Evolutionary conservation across 2,113 vertebrate species (phyloP).

Genomic region (Odocoileus hemionus): DNA sequence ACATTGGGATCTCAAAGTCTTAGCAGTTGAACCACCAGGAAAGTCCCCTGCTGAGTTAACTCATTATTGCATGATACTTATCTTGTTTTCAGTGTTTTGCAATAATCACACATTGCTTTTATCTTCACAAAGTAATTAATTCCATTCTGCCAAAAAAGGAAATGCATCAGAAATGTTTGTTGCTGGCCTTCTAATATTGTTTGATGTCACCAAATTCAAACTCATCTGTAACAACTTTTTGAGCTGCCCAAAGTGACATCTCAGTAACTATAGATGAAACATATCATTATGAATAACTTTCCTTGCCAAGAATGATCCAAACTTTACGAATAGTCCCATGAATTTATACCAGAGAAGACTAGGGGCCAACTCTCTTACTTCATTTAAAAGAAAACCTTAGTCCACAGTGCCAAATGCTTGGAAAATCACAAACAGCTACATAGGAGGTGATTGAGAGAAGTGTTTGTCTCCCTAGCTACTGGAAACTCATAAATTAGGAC

Average conservation of each 20-base stretch:
- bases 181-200: background rate
- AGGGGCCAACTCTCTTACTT: background rate
- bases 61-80: background rate
- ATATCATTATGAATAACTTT: background rate
- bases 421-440: background rate
- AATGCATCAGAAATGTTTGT: background rate
- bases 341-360: background rate
- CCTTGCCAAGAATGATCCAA: background rate
- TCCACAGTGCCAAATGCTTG: background rate
- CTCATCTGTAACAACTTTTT: background rate
- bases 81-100: background rate
- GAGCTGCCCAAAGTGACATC: background rate
- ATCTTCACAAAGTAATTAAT: background rate
- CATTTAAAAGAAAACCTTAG: conserved; percentile 13
- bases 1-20: background rate
- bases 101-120: background rate
- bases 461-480: background rate
- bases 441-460: conserved; percentile 20
- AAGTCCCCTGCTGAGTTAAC: background rate
- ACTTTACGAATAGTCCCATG: background rate
- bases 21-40: background rate
- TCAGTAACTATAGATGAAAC: background rate
- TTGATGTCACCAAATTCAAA: background rate
- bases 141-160: background rate
- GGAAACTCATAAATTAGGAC: conserved; percentile 38